Evolutionary conservation across 2,113 vertebrate genomes (phyloP).

Genomic region (Mesoclemmys tuberculata): DNA sequence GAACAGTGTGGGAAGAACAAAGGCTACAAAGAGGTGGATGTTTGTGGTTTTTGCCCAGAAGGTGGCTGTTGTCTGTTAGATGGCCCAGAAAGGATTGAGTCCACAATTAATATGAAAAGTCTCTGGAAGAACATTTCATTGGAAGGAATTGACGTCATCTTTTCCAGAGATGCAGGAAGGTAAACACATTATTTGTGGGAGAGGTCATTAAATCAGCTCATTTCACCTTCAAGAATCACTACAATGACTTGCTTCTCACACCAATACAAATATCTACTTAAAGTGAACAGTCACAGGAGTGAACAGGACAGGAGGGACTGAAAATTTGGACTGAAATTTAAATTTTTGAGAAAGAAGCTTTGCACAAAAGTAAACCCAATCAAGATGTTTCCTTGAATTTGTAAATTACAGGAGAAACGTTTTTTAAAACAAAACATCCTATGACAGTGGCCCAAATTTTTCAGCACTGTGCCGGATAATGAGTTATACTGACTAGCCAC

Average conservation of each 20-base stretch:
- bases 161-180: conserved; percentile 89
- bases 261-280: neutral
- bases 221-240: conserved; percentile 5
- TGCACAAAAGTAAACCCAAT: neutral
- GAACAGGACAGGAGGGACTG: neutral
- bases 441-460: conserved; percentile 1
- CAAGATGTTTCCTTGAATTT: conserved; percentile 44
- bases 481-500: conserved; percentile 19
- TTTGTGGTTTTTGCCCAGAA: conserved; percentile 79
- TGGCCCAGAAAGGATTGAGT: conserved; percentile 83
- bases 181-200: neutral
- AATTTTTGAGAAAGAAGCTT: conserved; percentile 9
- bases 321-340: neutral
- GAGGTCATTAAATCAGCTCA: neutral
- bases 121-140: conserved; percentile 72
- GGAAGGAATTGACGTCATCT: conserved; percentile 74
- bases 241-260: neutral
- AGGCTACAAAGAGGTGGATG: conserved; percentile 82
- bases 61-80: conserved; percentile 78
- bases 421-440: neutral
- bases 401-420: conserved; percentile 46
- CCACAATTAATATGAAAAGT: conserved; percentile 80
- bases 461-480: conserved; percentile 11
- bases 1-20: conserved; percentile 88
- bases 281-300: neutral